Evolutionary conservation across 2,113 vertebrate species (phyloP).

Genomic region (Tetrax tetrax): DNA sequence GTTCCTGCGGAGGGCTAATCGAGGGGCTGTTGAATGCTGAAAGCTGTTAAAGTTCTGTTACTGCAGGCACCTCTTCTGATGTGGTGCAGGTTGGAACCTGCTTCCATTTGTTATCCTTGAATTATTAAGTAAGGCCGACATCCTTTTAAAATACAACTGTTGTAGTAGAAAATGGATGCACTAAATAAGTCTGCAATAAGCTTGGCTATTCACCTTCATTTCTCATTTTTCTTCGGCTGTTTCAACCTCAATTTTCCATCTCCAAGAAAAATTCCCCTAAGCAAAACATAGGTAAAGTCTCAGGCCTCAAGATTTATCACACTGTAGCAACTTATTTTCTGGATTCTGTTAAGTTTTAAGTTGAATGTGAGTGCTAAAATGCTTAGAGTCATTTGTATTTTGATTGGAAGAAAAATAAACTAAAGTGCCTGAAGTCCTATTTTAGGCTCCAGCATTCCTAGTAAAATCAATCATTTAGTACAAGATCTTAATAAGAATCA

Average conservation of each 20-base stretch:
- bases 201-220: neutral
- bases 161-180: neutral
- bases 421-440: neutral
- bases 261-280: neutral
- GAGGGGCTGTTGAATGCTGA: neutral
- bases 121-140: neutral
- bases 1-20: rapidly evolving
- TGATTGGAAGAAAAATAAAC: neutral
- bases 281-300: neutral
- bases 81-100: neutral
- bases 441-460: neutral
- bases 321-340: neutral
- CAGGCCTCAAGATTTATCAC: neutral
- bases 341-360: neutral
- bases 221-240: neutral
- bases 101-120: neutral
- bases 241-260: neutral
- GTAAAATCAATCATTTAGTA: neutral
- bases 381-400: rapidly evolving
- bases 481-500: neutral
- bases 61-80: neutral
- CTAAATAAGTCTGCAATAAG: neutral
- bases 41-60: neutral
- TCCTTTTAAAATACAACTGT: neutral
- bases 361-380: neutral